Percentiles rank a stretch among this genome's conserved stretches.
phyloP scores from a whole-genome alignment of 2,113 vertebrate genomes.

The Cottus gobio region DNA sequence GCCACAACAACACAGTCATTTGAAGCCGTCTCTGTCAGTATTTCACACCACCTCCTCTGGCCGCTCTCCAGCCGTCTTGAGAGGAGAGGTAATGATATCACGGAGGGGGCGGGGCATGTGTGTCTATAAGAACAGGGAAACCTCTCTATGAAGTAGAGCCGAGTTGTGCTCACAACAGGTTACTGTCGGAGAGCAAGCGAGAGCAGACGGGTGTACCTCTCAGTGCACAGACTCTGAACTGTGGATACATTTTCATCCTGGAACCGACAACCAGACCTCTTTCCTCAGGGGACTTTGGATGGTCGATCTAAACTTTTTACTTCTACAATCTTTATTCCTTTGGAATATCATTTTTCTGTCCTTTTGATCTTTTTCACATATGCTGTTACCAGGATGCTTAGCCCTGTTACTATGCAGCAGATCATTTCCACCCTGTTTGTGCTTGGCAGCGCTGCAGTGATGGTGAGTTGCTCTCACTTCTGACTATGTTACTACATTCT shows the following conservation, averaged over 20 bases:
- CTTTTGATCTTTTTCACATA: not conserved
- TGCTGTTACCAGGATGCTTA: conserved; percentile 55
- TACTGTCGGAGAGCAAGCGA: conserved; percentile 5
- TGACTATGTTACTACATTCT: not conserved
- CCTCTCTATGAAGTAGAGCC: conserved; percentile 65
- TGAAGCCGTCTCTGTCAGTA: conserved; percentile 1
- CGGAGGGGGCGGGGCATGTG: conserved; percentile 42
- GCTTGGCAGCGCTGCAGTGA: conserved; percentile 40
- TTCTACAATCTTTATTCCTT: not conserved
- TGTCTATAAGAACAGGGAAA: conserved; percentile 78
- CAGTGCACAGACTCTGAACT: conserved; percentile 17
- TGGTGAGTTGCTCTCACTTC: conserved; percentile 61
- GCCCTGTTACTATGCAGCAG: conserved; percentile 25
- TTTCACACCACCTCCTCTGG: conserved; percentile 39
- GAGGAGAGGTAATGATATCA: conserved; percentile 66
- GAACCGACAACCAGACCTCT: conserved; percentile 13
- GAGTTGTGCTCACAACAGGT: conserved; percentile 45
- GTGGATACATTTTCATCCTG: conserved; percentile 46
- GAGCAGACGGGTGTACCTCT: conserved; percentile 28
- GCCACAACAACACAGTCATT: not conserved
- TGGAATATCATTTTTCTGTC: not conserved
- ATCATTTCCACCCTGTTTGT: conserved; percentile 52
- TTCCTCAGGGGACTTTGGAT: conserved; percentile 5
- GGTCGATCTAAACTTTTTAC: not conserved
- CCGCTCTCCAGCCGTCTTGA: conserved; percentile 30